Percentiles rank a stretch among this genome's conserved stretches.
These are phyloP conservation scores for Herpailurus yagouaroundi DNA, from an alignment of 2,113 vertebrate genomes.

Conservation along the genomic window DNA sequence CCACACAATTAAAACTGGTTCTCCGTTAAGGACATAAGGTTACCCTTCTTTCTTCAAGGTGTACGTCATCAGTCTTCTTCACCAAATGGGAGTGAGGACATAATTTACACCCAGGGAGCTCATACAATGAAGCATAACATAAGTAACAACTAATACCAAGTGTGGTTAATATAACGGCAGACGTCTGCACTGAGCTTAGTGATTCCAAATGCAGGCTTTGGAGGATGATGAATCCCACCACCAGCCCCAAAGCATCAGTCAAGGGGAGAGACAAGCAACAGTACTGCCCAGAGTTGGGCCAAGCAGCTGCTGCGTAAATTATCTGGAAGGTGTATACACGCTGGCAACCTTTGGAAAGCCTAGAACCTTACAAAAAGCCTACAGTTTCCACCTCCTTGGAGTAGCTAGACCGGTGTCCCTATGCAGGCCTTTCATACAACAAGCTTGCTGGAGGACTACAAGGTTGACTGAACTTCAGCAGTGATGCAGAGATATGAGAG, in stretches of 20 bases:
- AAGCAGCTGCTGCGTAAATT: background rate
- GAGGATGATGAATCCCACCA: background rate
- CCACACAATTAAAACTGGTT: background rate
- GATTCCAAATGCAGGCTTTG: background rate
- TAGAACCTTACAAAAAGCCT: background rate
- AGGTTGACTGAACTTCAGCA: background rate
- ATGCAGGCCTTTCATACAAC: background rate
- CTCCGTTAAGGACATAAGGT: background rate
- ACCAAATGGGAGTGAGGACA: background rate
- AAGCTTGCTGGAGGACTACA: background rate
- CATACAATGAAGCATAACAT: background rate
- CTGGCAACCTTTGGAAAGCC: background rate
- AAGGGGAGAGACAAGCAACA: background rate
- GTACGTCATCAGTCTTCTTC: background rate
- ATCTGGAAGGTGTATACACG: fast-evolving
- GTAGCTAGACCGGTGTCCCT: background rate
- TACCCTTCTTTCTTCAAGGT: background rate
- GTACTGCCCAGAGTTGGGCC: too few species aligned
- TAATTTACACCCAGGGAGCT: background rate
- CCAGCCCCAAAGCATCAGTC: background rate
- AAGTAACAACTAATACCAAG: background rate
- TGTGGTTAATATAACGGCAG: background rate
- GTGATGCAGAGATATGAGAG: background rate
- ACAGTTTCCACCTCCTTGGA: background rate
- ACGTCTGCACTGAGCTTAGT: background rate